A percentile compares a stretch with the other conserved stretches of the same genome.
These are phyloP conservation scores for Drosophila testacea DNA, from an alignment of 2,888 invertebrate species.

Conservation along the genomic window DNA sequence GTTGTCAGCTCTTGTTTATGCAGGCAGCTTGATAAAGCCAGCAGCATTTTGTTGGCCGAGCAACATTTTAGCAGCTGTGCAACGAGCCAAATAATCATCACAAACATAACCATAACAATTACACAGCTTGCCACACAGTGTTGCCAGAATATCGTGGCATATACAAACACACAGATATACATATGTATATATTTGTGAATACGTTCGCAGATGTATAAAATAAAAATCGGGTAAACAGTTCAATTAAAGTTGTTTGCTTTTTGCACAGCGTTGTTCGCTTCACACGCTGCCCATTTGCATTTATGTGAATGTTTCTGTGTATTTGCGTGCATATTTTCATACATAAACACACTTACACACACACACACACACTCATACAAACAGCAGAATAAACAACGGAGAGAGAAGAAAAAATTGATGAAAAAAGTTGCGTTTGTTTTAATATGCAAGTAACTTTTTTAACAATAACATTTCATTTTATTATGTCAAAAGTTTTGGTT, in stretches of 20 bases:
- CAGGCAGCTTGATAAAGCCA: constrained; percentile 49
- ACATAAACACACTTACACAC: constrained; percentile 38
- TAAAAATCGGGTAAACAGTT: constrained; percentile 82
- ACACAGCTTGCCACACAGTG: constrained; percentile 61
- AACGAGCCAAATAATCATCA: constrained; percentile 83
- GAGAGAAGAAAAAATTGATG: constrained; percentile 18
- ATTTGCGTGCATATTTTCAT: constrained; percentile 52
- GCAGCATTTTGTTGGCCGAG: constrained; percentile 25
- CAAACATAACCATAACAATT: constrained; percentile 83
- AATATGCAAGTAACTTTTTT: constrained; percentile 80
- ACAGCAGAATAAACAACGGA: constrained; percentile 36
- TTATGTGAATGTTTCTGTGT: constrained; percentile 56
- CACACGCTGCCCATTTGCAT: constrained; percentile 77
- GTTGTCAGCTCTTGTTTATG: constrained; percentile 38
- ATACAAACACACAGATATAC: background rate
- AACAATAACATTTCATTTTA: constrained; percentile 82
- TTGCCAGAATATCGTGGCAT: constrained; percentile 40
- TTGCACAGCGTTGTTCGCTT: constrained; percentile 59
- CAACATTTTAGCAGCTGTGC: constrained; percentile 72
- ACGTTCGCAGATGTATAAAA: constrained; percentile 50
- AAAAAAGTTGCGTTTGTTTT: constrained; percentile 77
- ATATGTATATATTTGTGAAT: background rate
- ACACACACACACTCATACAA: constrained; percentile 14
- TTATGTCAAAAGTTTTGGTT: constrained; percentile 81
- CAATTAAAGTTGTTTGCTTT: constrained; percentile 81